These are phyloP conservation scores for Papilio helenus DNA, from an alignment of 1,140 invertebrate genomes.

Conservation along the genomic window DNA sequence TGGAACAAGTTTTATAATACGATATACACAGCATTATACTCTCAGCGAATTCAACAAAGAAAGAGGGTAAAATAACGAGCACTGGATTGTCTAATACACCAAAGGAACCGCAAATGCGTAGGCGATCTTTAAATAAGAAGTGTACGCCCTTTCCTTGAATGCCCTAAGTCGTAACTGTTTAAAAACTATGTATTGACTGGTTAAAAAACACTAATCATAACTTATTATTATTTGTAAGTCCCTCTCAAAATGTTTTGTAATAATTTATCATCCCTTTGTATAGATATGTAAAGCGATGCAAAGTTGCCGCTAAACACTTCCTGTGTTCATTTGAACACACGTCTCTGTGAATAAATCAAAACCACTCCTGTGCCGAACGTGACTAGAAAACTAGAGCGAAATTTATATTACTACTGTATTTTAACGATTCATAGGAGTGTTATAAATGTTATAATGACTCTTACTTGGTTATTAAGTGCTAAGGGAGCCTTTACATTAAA, in stretches of 20 bases:
- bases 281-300: not conserved
- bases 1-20: not conserved
- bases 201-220: too few species aligned
- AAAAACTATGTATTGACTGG: too few species aligned
- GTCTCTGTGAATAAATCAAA: not conserved
- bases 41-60: not conserved
- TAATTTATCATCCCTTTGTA: not conserved
- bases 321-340: not conserved
- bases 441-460: not conserved
- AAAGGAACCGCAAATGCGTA: too few species aligned
- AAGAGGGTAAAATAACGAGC: too few species aligned
- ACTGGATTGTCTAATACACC: too few species aligned
- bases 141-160: too few species aligned
- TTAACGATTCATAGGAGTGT: not conserved
- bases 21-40: not conserved
- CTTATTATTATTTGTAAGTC: too few species aligned
- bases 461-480: too few species aligned
- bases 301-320: constrained; percentile 8
- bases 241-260: not conserved
- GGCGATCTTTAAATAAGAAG: too few species aligned
- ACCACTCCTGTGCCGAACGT: not conserved
- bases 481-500: too few species aligned
- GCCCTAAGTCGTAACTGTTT: too few species aligned
- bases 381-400: not conserved
- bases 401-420: not conserved